Evolutionary conservation across 2,888 invertebrate species (phyloP), one percentile per base, ranked within the genome.

Genomic region (Ferdinandea cuprea): DNA sequence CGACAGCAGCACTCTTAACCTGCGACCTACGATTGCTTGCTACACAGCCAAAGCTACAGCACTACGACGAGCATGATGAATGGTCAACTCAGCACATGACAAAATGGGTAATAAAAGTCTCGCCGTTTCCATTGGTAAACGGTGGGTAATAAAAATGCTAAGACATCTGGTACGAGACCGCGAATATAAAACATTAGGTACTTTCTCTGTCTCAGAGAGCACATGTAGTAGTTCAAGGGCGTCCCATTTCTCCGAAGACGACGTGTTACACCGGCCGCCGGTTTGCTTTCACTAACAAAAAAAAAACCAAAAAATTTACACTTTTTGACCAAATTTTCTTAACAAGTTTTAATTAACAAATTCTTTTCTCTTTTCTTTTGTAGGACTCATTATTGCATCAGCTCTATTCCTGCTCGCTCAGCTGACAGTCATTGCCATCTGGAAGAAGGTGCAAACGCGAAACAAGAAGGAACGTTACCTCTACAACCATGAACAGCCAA

Each of bases 381-480:
- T 94, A 87, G 97, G 97, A 86, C 93, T 97, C 4, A 94, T 97
- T 89, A 94, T 97, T 85, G 96, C 97, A 61, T 96, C 96, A 48
- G 95, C 96, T 25, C 94, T 97, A 48, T 97, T 98, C 92, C 92
- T 98, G 86, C 94, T 96, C 48, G 96, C 95, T 42, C 97, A 98
- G 92, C 93, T 97, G 89, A 95, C 96, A 88, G 94, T 97, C 83
- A 94, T 97, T 86, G 95, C 96, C 69, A 96, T 95, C 85, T 97
- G 97, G 96, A 95, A 97, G 85, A 89, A 89, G 32, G 88, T 90
- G n/a, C 89, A 90, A 81, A 89, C 89, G 46, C 89, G 89, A 85
- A 88, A 88, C 21, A 88, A 87, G 73, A 90, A 90, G 81, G 90
- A 90, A 44, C 89, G 89, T 56, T 89, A 89, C 79, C 85, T 90